Conservation (phyloP, 1,140 invertebrate genomes). For the Atta texana region DNA sequence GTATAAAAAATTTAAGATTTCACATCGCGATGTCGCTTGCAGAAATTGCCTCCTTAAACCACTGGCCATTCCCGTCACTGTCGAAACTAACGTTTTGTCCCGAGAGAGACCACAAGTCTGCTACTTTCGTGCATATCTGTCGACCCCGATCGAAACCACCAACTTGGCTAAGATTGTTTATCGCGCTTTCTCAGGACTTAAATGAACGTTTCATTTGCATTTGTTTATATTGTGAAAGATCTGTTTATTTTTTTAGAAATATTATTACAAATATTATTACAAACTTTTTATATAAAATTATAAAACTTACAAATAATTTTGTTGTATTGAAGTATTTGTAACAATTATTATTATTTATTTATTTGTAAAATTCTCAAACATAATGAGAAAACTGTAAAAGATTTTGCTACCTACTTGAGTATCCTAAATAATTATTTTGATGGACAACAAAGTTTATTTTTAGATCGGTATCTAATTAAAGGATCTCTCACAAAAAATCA, state of each 20-base stretch:
- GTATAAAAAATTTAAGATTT: constrained; percentile 58
- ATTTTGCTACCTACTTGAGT: no score
- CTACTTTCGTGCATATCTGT: constrained; percentile 32
- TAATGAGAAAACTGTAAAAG: no score
- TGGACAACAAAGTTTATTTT: no score
- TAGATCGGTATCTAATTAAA: no score
- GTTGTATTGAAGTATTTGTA: no score
- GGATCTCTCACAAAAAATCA: no score
- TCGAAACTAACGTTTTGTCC: constrained; percentile 24
- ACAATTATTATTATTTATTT: no score
- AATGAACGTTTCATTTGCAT: neutral
- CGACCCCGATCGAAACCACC: constrained; percentile 26
- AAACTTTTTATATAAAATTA: no score
- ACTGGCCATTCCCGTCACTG: constrained; percentile 1
- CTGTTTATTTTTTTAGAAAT: neutral
- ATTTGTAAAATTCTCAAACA: no score
- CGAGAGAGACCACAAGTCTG: neutral
- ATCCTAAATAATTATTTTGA: no score
- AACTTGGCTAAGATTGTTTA: constrained; percentile 23
- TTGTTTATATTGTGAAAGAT: neutral
- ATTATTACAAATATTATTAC: neutral
- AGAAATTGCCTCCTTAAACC: constrained; percentile 38
- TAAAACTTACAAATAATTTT: no score
- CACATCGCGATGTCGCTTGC: constrained; percentile 5
- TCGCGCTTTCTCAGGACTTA: constrained; percentile 8